A percentile compares a stretch with the other conserved stretches of the same genome.
Conservation (phyloP, 2,113 vertebrate genomes). For the Leiothrix lutea region DNA sequence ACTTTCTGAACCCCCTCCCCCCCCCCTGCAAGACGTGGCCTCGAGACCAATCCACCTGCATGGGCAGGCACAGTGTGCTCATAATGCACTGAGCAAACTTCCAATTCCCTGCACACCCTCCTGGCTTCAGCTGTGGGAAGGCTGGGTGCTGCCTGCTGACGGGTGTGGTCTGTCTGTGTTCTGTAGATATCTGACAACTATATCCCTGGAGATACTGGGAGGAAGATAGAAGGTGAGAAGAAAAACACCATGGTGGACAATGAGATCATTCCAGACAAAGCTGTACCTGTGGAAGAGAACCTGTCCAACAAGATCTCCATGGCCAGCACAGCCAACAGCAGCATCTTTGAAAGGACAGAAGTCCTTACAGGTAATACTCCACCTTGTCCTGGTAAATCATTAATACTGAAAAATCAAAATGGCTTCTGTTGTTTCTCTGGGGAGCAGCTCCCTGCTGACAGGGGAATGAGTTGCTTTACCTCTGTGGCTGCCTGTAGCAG, state of each 20-base stretch:
- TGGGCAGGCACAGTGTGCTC: not conserved
- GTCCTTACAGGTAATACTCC: constrained; percentile 86
- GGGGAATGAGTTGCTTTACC: not conserved
- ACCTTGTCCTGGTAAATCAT: not conserved
- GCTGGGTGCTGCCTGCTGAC: constrained; percentile 26
- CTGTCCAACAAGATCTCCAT: constrained; percentile 83
- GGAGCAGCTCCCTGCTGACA: not conserved
- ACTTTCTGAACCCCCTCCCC: not conserved
- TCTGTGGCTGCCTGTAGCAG: not conserved
- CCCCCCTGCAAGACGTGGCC: not conserved
- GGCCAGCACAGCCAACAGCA: constrained; percentile 81
- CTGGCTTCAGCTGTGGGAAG: not conserved
- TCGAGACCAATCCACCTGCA: not conserved
- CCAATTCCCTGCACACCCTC: not conserved
- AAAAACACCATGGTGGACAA: constrained; percentile 66
- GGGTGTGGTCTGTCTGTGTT: not conserved
- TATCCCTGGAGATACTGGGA: constrained; percentile 71
- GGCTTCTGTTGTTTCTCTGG: not conserved
- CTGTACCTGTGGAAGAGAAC: not conserved
- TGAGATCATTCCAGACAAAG: constrained; percentile 72
- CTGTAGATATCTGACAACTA: constrained; percentile 72
- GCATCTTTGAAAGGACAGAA: constrained; percentile 87
- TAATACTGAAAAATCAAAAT: not conserved
- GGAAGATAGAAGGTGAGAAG: constrained; percentile 44
- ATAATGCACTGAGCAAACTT: constrained; percentile 1